Evolutionary conservation across 2,888 invertebrate genomes (phyloP), one percentile per base, ranked within the genome.

Genomic region (Sisyra terminalis): DNA sequence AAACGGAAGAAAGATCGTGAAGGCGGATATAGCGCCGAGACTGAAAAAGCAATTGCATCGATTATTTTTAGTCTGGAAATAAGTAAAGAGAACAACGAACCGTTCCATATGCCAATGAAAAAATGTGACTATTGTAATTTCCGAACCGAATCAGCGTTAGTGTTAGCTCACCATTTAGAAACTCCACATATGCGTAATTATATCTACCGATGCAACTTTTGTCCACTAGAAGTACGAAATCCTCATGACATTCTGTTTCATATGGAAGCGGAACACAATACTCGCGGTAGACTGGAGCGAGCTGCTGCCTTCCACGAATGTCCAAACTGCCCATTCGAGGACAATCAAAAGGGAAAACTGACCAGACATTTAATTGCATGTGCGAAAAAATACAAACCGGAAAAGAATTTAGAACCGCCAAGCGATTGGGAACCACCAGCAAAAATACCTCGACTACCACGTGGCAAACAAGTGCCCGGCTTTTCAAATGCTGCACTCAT

Each of bases 351-450:
- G 63, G 86, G 86, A 18, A 90, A 90, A 62, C 65, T 93, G 51
- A 85, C 83, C 1, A 73, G 90, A 31, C 94, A 94, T 66, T 71
- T 83, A 49, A 74, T 85, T 46, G 81, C 87, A 2, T 94, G 94
- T 62, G 74, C 78, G 34, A 88, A 90, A 61, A 86, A 87, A 57
- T 93, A 88, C 63, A 81, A 86, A 58, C 82, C 88, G 0, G 88
- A 88, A 49, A 65, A 75, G 37, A 93, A 94, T 64, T 67, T 86
- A 52, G 78, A 83, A 50, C 90, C 92, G 4, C 86, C 90, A 0
- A 64, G 77, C 2, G 90, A 90, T 56, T 90, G 88, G 86, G 90
- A 90, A 56, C 89, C 89, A 2, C 92, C 92, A 1, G 90, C 90
- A 3, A 90, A 92, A 63, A 88, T 90, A 63, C 87, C 89, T 47